phyloP scores from a whole-genome alignment of 2,888 invertebrate genomes.

The Drosophila prolongata region DNA sequence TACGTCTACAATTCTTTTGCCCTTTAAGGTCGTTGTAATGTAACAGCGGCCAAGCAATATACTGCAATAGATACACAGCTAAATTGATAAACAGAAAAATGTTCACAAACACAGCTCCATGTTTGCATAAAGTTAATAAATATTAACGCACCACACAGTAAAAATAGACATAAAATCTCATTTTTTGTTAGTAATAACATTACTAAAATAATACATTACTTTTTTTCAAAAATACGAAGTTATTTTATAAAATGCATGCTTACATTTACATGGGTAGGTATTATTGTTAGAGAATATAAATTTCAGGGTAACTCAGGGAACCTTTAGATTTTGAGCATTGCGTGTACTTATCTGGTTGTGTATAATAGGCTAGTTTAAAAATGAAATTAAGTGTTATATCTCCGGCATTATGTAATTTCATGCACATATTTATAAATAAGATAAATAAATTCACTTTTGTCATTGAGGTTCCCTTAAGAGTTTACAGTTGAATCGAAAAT shows the following conservation, averaged over 20 bases:
- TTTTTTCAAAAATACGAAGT: conserved; percentile 4
- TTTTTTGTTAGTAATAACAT: conserved; percentile 1
- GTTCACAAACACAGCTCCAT: background rate
- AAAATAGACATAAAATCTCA: background rate
- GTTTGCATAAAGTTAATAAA: background rate
- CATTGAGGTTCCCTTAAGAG: background rate
- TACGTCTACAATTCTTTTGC: background rate
- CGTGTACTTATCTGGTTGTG: background rate
- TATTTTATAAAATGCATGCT: conserved; percentile 3
- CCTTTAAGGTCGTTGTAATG: background rate
- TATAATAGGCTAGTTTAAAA: background rate
- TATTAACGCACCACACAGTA: background rate
- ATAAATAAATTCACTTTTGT: conserved; percentile 9
- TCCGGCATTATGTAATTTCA: background rate
- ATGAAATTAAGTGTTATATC: background rate
- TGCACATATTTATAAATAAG: background rate
- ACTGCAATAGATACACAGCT: background rate
- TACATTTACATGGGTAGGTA: background rate
- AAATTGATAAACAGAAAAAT: background rate
- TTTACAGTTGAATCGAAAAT: background rate
- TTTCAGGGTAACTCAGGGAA: conserved; percentile 1
- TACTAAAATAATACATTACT: conserved; percentile 6
- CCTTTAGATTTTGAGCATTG: background rate
- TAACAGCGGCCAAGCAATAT: background rate
- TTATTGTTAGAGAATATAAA: background rate